Conservation (phyloP, 2,888 invertebrate species). For the Clunio marinus region DNA sequence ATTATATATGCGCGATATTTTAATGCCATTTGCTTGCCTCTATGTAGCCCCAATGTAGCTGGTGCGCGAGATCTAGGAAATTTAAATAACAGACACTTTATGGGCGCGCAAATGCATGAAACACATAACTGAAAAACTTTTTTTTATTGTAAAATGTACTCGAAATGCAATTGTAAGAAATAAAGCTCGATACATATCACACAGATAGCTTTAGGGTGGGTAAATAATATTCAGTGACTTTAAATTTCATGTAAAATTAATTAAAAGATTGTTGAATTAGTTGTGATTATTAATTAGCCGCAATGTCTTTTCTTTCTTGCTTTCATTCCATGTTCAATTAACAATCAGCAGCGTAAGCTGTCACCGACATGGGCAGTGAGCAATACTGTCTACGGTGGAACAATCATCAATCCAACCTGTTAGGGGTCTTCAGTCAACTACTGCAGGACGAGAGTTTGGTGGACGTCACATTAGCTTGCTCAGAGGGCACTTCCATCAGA, state of each 20-base stretch:
- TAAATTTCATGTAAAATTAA: conserved; percentile 26
- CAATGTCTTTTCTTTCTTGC: conserved; percentile 41
- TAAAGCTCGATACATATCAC: no score
- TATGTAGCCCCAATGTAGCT: conserved; percentile 13
- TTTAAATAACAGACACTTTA: conserved; percentile 33
- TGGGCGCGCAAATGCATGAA: conserved; percentile 24
- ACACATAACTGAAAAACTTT: conserved; percentile 5
- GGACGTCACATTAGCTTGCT: conserved; percentile 94
- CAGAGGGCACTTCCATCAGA: conserved; percentile 90
- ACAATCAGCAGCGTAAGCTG: conserved; percentile 68
- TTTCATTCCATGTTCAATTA: neutral
- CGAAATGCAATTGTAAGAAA: no score
- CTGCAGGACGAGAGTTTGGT: conserved; percentile 92
- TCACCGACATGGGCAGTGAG: conserved; percentile 97
- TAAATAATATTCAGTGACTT: conserved; percentile 8
- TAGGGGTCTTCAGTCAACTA: conserved; percentile 95
- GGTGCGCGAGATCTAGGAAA: conserved; percentile 22
- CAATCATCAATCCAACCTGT: conserved; percentile 97
- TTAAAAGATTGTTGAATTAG: conserved; percentile 28
- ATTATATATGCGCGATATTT: conserved; percentile 38
- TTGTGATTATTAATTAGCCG: conserved; percentile 33
- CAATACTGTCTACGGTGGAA: conserved; percentile 98
- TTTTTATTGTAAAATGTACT: neutral
- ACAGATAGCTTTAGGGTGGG: conserved; percentile 25
- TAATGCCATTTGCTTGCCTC: conserved; percentile 26